Evolutionary conservation across 2,888 invertebrate species (phyloP), one percentile per base, ranked within the genome.

Genomic region (Ypsolopha scabrella): DNA sequence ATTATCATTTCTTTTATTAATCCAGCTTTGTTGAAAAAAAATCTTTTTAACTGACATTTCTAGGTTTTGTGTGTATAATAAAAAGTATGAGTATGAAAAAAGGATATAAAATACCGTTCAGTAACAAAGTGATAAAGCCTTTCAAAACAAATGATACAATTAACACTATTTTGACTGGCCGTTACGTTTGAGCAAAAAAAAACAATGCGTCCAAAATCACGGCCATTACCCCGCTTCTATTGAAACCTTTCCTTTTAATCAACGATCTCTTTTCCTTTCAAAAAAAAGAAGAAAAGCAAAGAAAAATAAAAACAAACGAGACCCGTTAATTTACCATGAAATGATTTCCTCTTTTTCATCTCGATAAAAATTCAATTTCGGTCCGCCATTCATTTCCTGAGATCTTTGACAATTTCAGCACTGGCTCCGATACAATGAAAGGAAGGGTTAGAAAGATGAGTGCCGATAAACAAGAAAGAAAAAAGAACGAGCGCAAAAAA

Each of bases 301-400:
- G 36, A 35, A 43, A 50, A 41, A 50, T 35, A 41, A 41, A 50
- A 50, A 53, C 51, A 53, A 53, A 53, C 53, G 50, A 47, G 45
- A 47, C 44, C 52, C 52, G 54, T 54, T 54, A 54, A 54, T 54
- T 54, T 54, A 51, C 50, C 54, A 54, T 54, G 54, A 54, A 54
- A 57, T 54, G 57, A 57, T 55, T 58, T 54, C 49, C 47, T 41
- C n/a, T 72, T 71, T 76, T 70, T 67, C 70, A 85, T 86, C 81
- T 65, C 70, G 85, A 86, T 85, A 83, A 82, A 82, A 85, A 83
- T 86, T 83, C 82, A 82, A 83, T 86, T 81, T 80, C 74, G 65
- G 63, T 67, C 41, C 67, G 65, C 65, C 73, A 69, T 70, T 72
- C 70, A 69, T 72, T 67, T 69, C 64, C 57, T 61, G 43, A 44